Evolutionary conservation across 2,888 invertebrate genomes (phyloP).

Genomic region (Rhingia rostrata): DNA sequence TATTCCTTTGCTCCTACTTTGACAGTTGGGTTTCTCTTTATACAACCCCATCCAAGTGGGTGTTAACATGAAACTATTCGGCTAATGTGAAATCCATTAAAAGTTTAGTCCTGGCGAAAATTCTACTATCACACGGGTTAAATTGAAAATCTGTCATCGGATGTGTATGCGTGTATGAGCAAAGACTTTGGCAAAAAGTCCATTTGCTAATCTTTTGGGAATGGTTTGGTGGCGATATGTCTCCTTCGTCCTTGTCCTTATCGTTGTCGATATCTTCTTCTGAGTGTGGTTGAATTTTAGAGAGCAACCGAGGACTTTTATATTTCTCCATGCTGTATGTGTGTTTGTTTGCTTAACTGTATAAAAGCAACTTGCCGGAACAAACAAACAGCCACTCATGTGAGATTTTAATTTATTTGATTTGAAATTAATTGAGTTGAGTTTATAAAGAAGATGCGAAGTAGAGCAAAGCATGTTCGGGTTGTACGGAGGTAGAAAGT

Average conservation of each 20-base stretch:
- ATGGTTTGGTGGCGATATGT: constrained; percentile 29
- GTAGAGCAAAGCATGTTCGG: not conserved
- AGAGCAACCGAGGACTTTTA: constrained; percentile 43
- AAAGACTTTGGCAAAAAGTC: constrained; percentile 55
- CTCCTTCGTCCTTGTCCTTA: constrained; percentile 12
- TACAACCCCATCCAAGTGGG: constrained; percentile 15
- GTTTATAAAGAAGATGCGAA: constrained; percentile 47
- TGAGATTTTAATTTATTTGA: constrained; percentile 74
- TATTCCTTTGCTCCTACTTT: constrained; percentile 53
- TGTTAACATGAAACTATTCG: constrained; percentile 70
- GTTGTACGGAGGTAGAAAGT: constrained; percentile 27
- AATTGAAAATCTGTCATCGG: constrained; percentile 73
- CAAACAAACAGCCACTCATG: constrained; percentile 61
- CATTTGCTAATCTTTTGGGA: constrained; percentile 71
- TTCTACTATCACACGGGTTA: constrained; percentile 67
- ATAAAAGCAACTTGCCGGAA: constrained; percentile 56
- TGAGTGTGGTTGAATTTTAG: constrained; percentile 54
- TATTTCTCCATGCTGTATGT: not conserved
- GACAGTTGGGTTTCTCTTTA: constrained; percentile 38
- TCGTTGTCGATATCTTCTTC: not conserved
- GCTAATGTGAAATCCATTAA: constrained; percentile 74
- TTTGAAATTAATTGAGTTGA: constrained; percentile 73
- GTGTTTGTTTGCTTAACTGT: constrained; percentile 36
- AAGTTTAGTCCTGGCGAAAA: constrained; percentile 67
- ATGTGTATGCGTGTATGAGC: constrained; percentile 30